A percentile compares a stretch with the other conserved stretches of the same genome.
Conservation (phyloP, 1,140 invertebrate species). For the Diplogasteroides magnus region DNA sequence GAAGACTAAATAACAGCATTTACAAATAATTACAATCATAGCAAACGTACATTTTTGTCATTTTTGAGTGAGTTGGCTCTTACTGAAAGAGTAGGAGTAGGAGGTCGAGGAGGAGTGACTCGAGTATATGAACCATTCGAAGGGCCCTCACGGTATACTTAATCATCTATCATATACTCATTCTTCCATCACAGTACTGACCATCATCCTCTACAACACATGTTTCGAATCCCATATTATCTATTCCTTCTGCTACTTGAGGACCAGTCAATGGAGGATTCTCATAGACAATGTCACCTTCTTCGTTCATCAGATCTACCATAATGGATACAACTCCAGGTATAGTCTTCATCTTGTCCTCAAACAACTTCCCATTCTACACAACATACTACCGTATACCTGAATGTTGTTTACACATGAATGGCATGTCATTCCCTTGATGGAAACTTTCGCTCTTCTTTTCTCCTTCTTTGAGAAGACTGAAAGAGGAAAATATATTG, state of each 20-base stretch:
- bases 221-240: conserved; percentile 42
- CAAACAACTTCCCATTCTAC: background rate
- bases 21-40: background rate
- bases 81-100: background rate
- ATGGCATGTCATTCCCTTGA: conserved; percentile 81
- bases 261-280: conserved; percentile 13
- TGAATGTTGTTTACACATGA: conserved; percentile 91
- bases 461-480: conserved; percentile 3
- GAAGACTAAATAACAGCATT: background rate
- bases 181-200: background rate
- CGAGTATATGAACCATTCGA: background rate
- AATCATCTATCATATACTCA: background rate
- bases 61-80: background rate
- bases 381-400: background rate
- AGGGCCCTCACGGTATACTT: background rate
- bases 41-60: background rate
- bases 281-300: conserved; percentile 25
- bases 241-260: conserved; percentile 34
- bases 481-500: background rate
- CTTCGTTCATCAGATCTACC: conserved; percentile 31
- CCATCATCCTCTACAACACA: conserved; percentile 12
- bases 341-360: conserved; percentile 60
- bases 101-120: background rate
- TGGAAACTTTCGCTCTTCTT: conserved; percentile 14
- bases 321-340: conserved; percentile 16